These are phyloP conservation scores for Scolopax rusticola DNA, from an alignment of 2,797 vertebrate species.

Conservation along the genomic window DNA sequence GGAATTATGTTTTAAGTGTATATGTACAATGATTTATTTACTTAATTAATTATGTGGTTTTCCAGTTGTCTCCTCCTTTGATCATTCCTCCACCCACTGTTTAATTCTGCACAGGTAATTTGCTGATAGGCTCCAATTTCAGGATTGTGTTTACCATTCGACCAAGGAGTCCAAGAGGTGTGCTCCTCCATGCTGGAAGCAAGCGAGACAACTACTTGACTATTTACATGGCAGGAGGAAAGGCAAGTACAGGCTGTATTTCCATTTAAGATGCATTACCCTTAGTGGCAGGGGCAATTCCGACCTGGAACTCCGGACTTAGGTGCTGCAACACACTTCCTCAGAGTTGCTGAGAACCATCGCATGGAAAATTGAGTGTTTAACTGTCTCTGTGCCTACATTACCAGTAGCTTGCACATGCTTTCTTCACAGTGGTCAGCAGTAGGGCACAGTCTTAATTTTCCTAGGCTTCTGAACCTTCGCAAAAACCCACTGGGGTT, in stretches of 20 bases:
- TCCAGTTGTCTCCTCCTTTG: neutral
- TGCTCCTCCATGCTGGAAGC: conserved; percentile 86
- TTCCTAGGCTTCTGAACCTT: neutral
- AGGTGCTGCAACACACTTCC: accelerated
- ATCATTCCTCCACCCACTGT: neutral
- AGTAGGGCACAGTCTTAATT: neutral
- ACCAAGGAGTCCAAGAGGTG: conserved; percentile 82
- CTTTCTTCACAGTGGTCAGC: neutral
- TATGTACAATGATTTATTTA: neutral
- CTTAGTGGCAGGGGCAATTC: neutral
- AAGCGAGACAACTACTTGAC: conserved; percentile 79
- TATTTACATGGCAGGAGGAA: conserved; percentile 87
- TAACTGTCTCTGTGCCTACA: neutral
- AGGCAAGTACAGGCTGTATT: conserved; percentile 77
- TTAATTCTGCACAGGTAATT: conserved; percentile 80
- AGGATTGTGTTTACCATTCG: conserved; percentile 87
- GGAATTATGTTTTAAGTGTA: neutral
- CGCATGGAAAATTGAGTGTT: neutral
- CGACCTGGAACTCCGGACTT: neutral
- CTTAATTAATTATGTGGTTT: neutral
- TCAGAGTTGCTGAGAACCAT: neutral
- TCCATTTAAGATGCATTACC: neutral
- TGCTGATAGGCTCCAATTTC: conserved; percentile 83
- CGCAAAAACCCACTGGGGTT: neutral
- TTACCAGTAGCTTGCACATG: neutral